Conservation (phyloP, 1,140 invertebrate genomes). For the Yoshiicerus persimilis region DNA sequence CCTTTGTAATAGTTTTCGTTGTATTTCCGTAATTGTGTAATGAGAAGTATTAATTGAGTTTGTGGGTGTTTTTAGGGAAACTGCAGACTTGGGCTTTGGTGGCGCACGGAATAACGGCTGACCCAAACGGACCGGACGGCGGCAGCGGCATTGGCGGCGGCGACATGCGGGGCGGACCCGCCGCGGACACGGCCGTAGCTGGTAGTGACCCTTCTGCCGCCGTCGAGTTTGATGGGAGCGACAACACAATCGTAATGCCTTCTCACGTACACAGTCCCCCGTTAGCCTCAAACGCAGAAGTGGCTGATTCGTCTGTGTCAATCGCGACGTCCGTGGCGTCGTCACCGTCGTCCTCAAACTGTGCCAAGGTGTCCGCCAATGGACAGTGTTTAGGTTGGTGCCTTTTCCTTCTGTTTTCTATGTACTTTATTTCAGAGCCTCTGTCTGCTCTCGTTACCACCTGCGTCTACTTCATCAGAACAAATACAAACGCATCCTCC, state of each 20-base stretch:
- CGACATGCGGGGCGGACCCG: neutral
- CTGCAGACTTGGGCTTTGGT: conserved; percentile 46
- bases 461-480: neutral
- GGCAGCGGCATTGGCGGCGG: neutral
- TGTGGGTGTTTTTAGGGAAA: conserved; percentile 30
- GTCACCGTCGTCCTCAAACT: conserved; percentile 35
- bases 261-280: conserved; percentile 34
- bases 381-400: conserved; percentile 51
- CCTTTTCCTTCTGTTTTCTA: conserved; percentile 47
- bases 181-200: neutral
- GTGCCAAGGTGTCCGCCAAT: conserved; percentile 38
- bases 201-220: conserved; percentile 23
- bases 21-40: neutral
- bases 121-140: conserved; percentile 41
- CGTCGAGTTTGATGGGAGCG: conserved; percentile 47
- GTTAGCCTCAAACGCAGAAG: conserved; percentile 33
- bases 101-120: conserved; percentile 39
- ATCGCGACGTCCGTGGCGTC: neutral
- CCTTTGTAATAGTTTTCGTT: neutral
- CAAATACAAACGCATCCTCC: neutral
- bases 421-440: conserved; percentile 15
- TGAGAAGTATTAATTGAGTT: neutral
- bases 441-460: neutral
- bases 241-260: conserved; percentile 41
- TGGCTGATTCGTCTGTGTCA: neutral